Base-by-base conservation (phyloP, 2,888 invertebrate species). In the Phoenoteleia sp. region DNA sequence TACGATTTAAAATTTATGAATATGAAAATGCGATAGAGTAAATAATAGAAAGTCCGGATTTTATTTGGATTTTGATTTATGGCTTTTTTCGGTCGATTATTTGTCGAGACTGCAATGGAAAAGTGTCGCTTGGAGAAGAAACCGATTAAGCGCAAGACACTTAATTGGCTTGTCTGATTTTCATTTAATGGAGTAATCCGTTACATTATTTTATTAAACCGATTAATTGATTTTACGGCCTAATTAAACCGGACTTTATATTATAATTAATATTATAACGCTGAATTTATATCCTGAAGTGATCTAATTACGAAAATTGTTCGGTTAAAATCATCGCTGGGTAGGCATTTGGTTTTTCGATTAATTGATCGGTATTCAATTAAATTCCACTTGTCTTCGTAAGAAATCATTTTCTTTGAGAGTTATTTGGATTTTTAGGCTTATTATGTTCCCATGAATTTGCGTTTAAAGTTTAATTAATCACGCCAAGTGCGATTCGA, bases 1-100 rank as follows among this genome's bases (percentile, higher is more conserved):
- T 58, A 17, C n/a, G 45, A 72, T 58, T 45, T 47, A 15, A 19
- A 69, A 69, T 67, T 69, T 69, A 69, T 69, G 69, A 69, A 54
- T 69, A 56, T 56, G 69, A 56, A 69, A 69, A 56, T 56, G 29
- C 42, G 39, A 25, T 23, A 54, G 42, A n/a, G 56, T 56, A 69
- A 69, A 56, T 56, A 69, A 56, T 25, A 25, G 52, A 21, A 66
- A 49, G 66, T 29, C 33, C 33, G 60, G 49, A 66, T 36, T 49
- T 36, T 17, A 49, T 52, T 36, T 39, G 3, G 23, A 52, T 21
- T 17, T 36, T 52, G 67, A 52, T 67, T 67, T 52, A 52, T 67
- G 23, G 33, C n/a, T 49, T 54, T 66, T 67, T 39, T 17, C 23
- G 52, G 23, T 33, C 13, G 29, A n/a, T 17, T 15, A 15, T 9